These are phyloP conservation scores for Madoqua kirkii DNA, from an alignment of 2,113 vertebrate genomes.

Conservation along the genomic window DNA sequence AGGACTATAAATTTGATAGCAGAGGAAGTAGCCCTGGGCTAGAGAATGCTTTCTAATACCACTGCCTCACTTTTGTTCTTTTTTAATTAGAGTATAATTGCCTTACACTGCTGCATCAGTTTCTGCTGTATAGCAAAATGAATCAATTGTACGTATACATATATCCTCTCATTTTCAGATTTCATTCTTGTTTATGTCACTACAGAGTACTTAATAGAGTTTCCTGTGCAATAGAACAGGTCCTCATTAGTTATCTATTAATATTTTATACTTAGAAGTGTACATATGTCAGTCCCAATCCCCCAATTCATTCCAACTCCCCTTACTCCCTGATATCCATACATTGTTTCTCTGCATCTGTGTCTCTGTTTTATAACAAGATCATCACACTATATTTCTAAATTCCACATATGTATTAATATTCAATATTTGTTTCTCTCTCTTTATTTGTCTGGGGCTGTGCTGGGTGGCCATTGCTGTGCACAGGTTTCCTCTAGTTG, in stretches of 20 bases:
- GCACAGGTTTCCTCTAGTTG: neutral
- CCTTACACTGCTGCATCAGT: neutral
- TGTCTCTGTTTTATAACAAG: neutral
- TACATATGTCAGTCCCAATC: neutral
- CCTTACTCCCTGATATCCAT: neutral
- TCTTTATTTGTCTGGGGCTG: neutral
- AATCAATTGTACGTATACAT: neutral
- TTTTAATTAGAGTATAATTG: neutral
- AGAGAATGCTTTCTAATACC: neutral
- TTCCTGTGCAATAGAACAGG: neutral
- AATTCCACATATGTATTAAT: neutral
- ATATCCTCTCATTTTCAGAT: neutral
- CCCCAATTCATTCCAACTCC: neutral
- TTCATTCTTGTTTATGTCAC: neutral
- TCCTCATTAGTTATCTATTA: neutral
- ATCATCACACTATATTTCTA: neutral
- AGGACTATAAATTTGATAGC: neutral
- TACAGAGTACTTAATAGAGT: neutral
- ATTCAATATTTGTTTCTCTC: neutral
- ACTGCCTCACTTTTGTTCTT: neutral
- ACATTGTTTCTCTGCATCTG: neutral
- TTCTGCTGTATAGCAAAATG: neutral
- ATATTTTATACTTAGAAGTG: neutral
- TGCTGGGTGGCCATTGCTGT: neutral
- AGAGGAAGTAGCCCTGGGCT: neutral